phyloP scores from a whole-genome alignment of 2,888 invertebrate species.

The Nemotelus pantherinus region DNA sequence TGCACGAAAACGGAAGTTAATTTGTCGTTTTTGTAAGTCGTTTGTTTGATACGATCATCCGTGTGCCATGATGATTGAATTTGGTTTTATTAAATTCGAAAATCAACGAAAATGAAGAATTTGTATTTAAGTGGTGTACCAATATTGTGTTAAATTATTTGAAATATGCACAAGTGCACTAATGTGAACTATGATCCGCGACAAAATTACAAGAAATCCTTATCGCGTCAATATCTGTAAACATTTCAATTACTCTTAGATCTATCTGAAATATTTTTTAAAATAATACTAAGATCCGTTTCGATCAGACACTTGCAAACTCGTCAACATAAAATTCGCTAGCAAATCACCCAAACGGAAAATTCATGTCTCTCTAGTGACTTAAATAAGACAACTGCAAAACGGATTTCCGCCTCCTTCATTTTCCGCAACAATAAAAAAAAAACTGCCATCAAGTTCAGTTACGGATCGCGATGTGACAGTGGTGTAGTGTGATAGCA shows the following conservation, averaged over 20 bases:
- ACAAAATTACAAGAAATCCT: too few relatives aligned
- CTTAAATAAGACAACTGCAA: slow-evolving; percentile 15
- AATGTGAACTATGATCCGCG: too few relatives aligned
- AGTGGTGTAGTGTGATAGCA: not conserved
- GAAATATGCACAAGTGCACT: too few relatives aligned
- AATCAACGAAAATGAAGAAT: too few relatives aligned
- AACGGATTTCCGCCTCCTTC: slow-evolving; percentile 31
- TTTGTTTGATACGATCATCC: slow-evolving; percentile 18
- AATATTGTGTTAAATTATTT: too few relatives aligned
- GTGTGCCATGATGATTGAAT: slow-evolving; percentile 18
- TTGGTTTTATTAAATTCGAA: not conserved
- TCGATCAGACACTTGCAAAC: too few relatives aligned
- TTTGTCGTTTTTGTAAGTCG: not conserved
- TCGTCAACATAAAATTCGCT: not conserved
- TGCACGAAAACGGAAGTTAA: slow-evolving; percentile 19
- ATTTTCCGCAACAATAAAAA: not conserved
- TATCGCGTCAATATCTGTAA: too few relatives aligned
- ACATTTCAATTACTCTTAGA: too few relatives aligned
- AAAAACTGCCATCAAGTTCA: too few relatives aligned
- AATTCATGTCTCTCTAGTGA: not conserved
- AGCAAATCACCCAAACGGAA: slow-evolving; percentile 12
- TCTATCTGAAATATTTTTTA: too few relatives aligned
- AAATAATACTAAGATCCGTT: too few relatives aligned
- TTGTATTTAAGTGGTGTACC: too few relatives aligned
- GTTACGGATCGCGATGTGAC: not conserved